Conservation (phyloP, 1,140 invertebrate genomes). For the Apis laboriosa region DNA sequence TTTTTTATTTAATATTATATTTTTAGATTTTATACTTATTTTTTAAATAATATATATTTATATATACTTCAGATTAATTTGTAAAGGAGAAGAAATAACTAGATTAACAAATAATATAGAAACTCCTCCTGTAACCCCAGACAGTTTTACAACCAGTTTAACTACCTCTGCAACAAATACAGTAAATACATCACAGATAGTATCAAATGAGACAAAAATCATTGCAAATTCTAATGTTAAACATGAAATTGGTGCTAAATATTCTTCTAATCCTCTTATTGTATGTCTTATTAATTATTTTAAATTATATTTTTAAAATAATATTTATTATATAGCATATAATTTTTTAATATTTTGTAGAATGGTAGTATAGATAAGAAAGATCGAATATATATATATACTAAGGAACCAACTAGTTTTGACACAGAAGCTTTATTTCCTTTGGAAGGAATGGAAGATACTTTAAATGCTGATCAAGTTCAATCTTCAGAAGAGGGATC, state of each 20-base stretch:
- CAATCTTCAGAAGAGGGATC: constrained; percentile 79
- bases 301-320: not conserved
- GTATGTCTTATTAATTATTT: constrained; percentile 52
- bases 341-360: constrained; percentile 54
- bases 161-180: constrained; percentile 60
- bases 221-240: constrained; percentile 56
- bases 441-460: constrained; percentile 82
- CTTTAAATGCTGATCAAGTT: constrained; percentile 57
- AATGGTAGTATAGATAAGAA: constrained; percentile 65
- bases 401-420: constrained; percentile 69
- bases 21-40: not conserved
- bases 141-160: constrained; percentile 62
- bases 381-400: constrained; percentile 49
- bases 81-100: constrained; percentile 60
- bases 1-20: constrained; percentile 9
- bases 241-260: constrained; percentile 51
- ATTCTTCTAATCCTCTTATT: constrained; percentile 53
- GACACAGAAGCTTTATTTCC: constrained; percentile 81
- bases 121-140: constrained; percentile 63
- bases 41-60: not conserved
- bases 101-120: constrained; percentile 63
- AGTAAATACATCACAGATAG: constrained; percentile 46
- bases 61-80: constrained; percentile 64
- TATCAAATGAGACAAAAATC: constrained; percentile 47
- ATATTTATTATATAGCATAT: not conserved